phyloP scores from a whole-genome alignment of 92 coral and sea anemone genomes.

The Heliopora coerulea region DNA sequence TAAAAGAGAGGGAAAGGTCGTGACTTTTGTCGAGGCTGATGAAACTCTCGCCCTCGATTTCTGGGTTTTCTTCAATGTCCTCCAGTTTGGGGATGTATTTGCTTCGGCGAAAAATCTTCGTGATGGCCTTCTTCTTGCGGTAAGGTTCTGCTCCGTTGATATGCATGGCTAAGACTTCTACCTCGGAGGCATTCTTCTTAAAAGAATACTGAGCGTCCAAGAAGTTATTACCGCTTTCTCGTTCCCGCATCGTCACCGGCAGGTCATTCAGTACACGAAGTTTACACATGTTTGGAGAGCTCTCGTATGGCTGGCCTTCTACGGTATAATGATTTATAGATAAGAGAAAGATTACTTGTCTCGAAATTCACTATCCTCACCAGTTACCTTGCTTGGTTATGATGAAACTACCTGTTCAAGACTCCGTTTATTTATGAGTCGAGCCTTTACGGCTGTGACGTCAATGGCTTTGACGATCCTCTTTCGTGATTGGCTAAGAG shows the following conservation, averaged over 20 bases:
- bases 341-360: no score
- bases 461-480: slow-evolving; percentile 10
- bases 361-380: no score
- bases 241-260: slow-evolving; percentile 38
- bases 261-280: slow-evolving; percentile 23
- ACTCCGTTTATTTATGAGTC: slow-evolving; percentile 3
- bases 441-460: slow-evolving; percentile 11
- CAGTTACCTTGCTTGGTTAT: slow-evolving; percentile 7
- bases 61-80: slow-evolving; percentile 37
- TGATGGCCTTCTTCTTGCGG: slow-evolving; percentile 42
- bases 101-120: slow-evolving; percentile 42
- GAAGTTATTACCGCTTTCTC: neutral
- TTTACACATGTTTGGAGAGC: slow-evolving; percentile 38
- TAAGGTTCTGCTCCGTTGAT: slow-evolving; percentile 42
- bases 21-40: neutral
- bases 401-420: neutral
- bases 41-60: neutral
- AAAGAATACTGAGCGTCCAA: slow-evolving; percentile 20
- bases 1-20: slow-evolving; percentile 15
- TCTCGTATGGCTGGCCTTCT: no score
- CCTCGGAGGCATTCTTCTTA: slow-evolving; percentile 32
- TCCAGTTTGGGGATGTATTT: slow-evolving; percentile 28
- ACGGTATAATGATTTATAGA: no score
- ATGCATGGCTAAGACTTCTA: slow-evolving; percentile 30
- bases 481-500: slow-evolving; percentile 23